Evolutionary conservation across 1,140 invertebrate species (phyloP).

Genomic region (Musca domestica): DNA sequence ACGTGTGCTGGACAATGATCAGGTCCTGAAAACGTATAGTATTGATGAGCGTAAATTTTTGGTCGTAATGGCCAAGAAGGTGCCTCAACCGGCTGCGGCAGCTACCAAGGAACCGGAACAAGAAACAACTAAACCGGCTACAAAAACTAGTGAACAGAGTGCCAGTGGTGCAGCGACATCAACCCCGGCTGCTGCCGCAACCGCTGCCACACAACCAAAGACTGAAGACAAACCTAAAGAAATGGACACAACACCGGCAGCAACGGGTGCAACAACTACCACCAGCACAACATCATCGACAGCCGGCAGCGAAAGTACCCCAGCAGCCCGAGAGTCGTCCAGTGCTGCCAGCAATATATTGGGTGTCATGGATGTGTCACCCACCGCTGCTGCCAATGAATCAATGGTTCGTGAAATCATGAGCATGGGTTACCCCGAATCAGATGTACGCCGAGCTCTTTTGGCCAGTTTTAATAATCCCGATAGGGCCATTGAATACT

Average conservation of each 20-base stretch:
- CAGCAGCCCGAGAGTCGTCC: not conserved
- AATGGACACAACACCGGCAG: not conserved
- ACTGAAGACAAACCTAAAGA: slow-evolving; percentile 6
- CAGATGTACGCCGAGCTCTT: slow-evolving; percentile 40
- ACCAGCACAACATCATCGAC: not conserved
- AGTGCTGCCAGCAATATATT: slow-evolving; percentile 1
- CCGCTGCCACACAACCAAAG: not conserved
- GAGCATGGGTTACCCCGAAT: slow-evolving; percentile 42
- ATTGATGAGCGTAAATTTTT: slow-evolving; percentile 39
- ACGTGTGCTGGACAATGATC: slow-evolving; percentile 40
- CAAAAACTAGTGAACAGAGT: slow-evolving; percentile 17
- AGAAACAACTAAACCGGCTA: slow-evolving; percentile 8
- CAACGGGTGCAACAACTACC: not conserved
- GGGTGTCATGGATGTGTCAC: slow-evolving; percentile 4
- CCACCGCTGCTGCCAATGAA: slow-evolving; percentile 30
- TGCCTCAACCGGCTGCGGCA: not conserved
- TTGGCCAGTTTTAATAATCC: slow-evolving; percentile 47
- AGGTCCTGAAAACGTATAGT: slow-evolving; percentile 33
- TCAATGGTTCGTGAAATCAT: slow-evolving; percentile 35
- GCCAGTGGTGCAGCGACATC: not conserved
- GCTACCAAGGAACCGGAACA: slow-evolving; percentile 12
- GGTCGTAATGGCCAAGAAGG: slow-evolving; percentile 40
- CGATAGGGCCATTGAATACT: slow-evolving; percentile 46
- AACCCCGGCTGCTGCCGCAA: not conserved
- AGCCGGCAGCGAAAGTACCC: not conserved